phyloP scores from a whole-genome alignment of 2,113 vertebrate species.

The Jacana jacana region DNA sequence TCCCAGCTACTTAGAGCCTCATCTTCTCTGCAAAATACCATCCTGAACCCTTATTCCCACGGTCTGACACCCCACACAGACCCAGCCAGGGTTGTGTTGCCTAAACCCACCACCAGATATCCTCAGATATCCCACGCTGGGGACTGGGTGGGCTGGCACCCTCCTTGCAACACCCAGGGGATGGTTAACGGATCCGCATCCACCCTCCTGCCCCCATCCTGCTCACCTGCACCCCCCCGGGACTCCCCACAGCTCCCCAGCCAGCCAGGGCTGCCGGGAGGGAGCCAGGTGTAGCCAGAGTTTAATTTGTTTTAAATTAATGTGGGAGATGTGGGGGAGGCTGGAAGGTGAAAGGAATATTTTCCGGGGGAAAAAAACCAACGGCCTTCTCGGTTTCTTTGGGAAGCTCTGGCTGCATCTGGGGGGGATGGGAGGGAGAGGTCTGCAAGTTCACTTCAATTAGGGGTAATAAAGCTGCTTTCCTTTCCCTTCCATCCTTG shows the following conservation, averaged over 20 bases:
- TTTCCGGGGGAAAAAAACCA: background rate
- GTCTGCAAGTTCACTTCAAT: background rate
- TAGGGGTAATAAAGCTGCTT: background rate
- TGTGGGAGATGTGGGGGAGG: background rate
- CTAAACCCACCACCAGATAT: background rate
- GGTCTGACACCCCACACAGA: fast-evolving
- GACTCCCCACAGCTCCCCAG: background rate
- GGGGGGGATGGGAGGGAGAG: background rate
- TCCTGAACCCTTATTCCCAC: fast-evolving
- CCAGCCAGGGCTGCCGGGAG: background rate
- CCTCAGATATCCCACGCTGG: fast-evolving
- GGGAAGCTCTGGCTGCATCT: background rate
- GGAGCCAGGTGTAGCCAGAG: constrained; percentile 14
- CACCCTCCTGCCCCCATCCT: fast-evolving
- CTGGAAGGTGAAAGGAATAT: background rate
- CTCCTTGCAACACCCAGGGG: background rate
- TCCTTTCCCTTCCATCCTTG: background rate
- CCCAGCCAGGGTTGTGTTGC: fast-evolving
- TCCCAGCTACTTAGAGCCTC: background rate
- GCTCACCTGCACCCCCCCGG: background rate
- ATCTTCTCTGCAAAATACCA: background rate
- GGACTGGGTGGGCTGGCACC: fast-evolving
- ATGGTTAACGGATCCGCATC: fast-evolving
- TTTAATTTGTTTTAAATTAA: background rate
- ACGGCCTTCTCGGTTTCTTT: fast-evolving